Evolutionary conservation across 2,113 vertebrate species (phyloP).

Genomic region (Chaetorhynchus papuensis): DNA sequence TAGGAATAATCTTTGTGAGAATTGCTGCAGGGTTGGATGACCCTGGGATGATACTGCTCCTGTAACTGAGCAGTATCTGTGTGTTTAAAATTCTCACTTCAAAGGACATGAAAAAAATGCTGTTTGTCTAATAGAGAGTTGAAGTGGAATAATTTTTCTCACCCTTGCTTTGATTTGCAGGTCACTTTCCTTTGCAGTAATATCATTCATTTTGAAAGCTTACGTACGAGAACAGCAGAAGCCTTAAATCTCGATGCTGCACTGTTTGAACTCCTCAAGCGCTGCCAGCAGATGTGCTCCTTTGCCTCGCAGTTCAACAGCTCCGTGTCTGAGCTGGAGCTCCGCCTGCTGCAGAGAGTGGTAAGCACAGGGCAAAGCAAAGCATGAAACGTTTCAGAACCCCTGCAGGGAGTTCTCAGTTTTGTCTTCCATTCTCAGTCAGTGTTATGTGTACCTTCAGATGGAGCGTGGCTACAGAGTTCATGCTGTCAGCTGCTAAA

Average conservation of each 20-base stretch:
- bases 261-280: slow-evolving; percentile 92
- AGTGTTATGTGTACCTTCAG: not conserved
- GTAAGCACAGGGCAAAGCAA: slow-evolving; percentile 67
- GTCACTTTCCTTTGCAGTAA: slow-evolving; percentile 97
- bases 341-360: slow-evolving; percentile 90
- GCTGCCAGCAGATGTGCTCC: slow-evolving; percentile 94
- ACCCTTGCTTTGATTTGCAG: slow-evolving; percentile 45
- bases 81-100: not conserved
- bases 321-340: slow-evolving; percentile 90
- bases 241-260: slow-evolving; percentile 89
- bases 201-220: slow-evolving; percentile 93
- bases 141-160: not conserved
- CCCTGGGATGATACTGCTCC: not conserved
- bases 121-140: not conserved
- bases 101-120: not conserved
- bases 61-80: not conserved
- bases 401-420: not conserved
- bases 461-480: not conserved
- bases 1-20: not conserved
- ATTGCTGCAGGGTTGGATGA: not conserved
- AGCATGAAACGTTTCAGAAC: rapidly evolving
- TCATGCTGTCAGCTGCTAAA: not conserved
- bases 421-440: not conserved
- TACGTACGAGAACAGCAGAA: slow-evolving; percentile 91
- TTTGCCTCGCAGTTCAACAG: slow-evolving; percentile 94